Conservation (phyloP, 2,888 invertebrate genomes). For the Trilocha varians region DNA sequence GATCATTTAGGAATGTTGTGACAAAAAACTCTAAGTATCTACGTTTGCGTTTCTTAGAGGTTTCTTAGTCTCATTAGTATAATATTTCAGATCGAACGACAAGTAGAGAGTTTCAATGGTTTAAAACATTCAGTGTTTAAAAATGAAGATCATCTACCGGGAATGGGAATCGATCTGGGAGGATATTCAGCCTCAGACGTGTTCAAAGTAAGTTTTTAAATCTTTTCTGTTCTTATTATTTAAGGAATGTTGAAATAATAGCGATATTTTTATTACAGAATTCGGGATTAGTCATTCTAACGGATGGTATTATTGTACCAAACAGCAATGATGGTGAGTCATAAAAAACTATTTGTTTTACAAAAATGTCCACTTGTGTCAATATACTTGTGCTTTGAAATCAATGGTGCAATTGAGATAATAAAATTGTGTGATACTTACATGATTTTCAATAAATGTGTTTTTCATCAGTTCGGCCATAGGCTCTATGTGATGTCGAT, state of each 20-base stretch:
- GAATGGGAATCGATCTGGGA: slow-evolving; percentile 51
- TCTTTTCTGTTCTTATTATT: not conserved
- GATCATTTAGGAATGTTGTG: no score
- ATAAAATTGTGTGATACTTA: no score
- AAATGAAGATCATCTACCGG: slow-evolving; percentile 53
- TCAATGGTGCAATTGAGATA: not conserved
- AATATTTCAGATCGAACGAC: slow-evolving; percentile 50
- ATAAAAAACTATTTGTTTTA: not conserved
- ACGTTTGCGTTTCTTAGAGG: no score
- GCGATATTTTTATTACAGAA: slow-evolving; percentile 68
- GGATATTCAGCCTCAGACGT: slow-evolving; percentile 51
- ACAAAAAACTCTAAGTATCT: no score
- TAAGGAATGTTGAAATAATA: not conserved
- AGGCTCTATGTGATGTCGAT: no score
- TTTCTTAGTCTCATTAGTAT: no score
- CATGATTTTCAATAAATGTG: no score
- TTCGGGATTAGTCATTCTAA: slow-evolving; percentile 82
- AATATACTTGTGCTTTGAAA: not conserved
- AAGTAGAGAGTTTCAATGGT: slow-evolving; percentile 62
- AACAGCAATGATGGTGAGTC: slow-evolving; percentile 75
- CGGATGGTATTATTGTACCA: slow-evolving; percentile 80
- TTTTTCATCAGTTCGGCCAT: no score
- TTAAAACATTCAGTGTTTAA: slow-evolving; percentile 53
- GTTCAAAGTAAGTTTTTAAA: slow-evolving; percentile 40
- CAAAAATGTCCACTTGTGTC: not conserved